Evolutionary conservation across 1,140 invertebrate species (phyloP).

Genomic region (Leptinotarsa undecemlineata): DNA sequence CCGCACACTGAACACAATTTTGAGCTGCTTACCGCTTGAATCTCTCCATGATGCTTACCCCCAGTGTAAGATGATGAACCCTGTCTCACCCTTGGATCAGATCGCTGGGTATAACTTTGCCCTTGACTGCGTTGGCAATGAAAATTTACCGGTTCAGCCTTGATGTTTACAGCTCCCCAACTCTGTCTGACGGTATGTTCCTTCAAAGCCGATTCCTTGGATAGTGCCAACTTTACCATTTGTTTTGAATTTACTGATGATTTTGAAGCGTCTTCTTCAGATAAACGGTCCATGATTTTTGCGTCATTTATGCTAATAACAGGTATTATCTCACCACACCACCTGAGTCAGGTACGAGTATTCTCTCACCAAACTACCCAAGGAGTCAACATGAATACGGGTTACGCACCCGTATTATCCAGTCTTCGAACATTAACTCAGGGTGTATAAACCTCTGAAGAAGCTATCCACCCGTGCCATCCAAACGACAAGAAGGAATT

Average conservation of each 20-base stretch:
- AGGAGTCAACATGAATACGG: no score
- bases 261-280: constrained; percentile 29
- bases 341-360: no score
- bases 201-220: constrained; percentile 25
- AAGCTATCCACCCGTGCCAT: no score
- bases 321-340: no score
- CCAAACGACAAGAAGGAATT: no score
- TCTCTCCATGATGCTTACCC: neutral
- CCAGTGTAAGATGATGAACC: neutral
- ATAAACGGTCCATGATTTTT: constrained; percentile 25
- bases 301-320: constrained; percentile 27
- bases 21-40: neutral
- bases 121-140: neutral
- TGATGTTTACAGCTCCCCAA: neutral
- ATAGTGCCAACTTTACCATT: constrained; percentile 20
- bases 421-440: no score
- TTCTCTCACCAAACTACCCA: no score
- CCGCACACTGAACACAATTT: constrained; percentile 18
- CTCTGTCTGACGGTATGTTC: constrained; percentile 7
- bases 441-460: no score
- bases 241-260: neutral
- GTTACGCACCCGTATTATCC: no score
- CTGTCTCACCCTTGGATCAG: neutral
- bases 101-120: neutral
- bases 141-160: neutral